Evolutionary conservation across 2,888 invertebrate species (phyloP), one percentile per base, ranked within the genome.

Genomic region (Sinohyriopsis cumingii): DNA sequence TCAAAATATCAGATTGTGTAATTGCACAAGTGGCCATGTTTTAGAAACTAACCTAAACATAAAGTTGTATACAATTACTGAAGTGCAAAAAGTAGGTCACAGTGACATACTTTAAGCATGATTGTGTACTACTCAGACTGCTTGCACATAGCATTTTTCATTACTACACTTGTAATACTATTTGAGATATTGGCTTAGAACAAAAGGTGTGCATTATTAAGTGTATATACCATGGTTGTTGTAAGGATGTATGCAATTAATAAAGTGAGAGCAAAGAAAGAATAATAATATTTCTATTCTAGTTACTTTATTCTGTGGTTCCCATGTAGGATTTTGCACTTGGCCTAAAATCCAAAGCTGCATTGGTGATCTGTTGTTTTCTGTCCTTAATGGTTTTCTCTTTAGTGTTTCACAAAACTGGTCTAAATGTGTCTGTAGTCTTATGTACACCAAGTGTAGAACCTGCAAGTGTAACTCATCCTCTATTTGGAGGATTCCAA

Each of bases 301-400:
- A 63, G n/a, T 22, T 54, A 45, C 55, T 45, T 45, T 24, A n/a
- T 24, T 22, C 64, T 20, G 22, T 55, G 19, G 55, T 54, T 64
- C n/a, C 45, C 33, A 55, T 53, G 24, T 55, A 25, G 22, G 25
- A 57, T 24, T 55, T 57, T 56, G 28, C 22, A 15, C 24, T 55
- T 70, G 33, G 60, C 66, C 70, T 55, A 66, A 53, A 28, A 72
- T 60, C 72, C 72, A 72, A 24, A 72, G 59, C 57, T 72, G 72
- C 20, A 63, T 33, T 57, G 68, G 68, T 6, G 68, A 68, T 20
- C 55, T 62, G 53, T 62, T 72, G 28, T 65, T 68, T 56, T 64
- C 66, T 45, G 68, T 72, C 24, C 66, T 65, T 20, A 68, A 28
- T 54, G 66, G 72, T 63, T 63, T 33, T 22, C 66, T 65, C 19